Evolutionary conservation across 2,113 vertebrate genomes (phyloP).

Genomic region (Chlorodrepanis virens): DNA sequence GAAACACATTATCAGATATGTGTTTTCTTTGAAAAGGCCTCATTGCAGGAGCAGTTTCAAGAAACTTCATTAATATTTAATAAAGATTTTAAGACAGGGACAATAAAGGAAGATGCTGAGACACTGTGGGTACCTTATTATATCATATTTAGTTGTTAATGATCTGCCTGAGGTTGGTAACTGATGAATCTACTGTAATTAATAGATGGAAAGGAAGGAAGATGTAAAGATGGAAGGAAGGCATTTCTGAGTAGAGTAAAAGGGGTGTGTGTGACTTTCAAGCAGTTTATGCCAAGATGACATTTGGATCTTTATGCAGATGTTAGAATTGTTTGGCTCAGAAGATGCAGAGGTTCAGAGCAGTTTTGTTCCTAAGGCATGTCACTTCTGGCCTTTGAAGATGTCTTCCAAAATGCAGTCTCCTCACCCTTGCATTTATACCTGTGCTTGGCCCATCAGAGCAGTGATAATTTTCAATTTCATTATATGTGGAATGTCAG

Average conservation of each 20-base stretch:
- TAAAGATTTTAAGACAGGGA: neutral
- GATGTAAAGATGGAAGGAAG: neutral
- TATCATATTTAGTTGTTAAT: neutral
- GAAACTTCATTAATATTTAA: neutral
- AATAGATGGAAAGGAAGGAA: neutral
- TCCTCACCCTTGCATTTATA: neutral
- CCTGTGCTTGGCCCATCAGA: neutral
- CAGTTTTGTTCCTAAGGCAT: neutral
- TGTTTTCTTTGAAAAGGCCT: neutral
- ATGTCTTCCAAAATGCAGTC: neutral
- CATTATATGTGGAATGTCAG: neutral
- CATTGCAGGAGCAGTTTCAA: neutral
- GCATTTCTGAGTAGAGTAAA: neutral
- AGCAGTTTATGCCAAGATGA: neutral
- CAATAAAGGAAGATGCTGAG: neutral
- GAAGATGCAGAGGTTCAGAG: neutral
- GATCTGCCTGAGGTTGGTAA: neutral
- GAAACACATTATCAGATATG: neutral
- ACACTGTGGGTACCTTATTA: neutral
- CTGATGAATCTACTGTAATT: neutral
- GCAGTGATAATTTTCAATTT: neutral
- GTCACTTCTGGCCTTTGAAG: neutral
- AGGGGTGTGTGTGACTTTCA: neutral
- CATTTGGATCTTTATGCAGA: neutral
- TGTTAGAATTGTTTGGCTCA: neutral